Base-by-base conservation (phyloP, 2,113 vertebrate genomes). In the Tympanuchus pallidicinctus region DNA sequence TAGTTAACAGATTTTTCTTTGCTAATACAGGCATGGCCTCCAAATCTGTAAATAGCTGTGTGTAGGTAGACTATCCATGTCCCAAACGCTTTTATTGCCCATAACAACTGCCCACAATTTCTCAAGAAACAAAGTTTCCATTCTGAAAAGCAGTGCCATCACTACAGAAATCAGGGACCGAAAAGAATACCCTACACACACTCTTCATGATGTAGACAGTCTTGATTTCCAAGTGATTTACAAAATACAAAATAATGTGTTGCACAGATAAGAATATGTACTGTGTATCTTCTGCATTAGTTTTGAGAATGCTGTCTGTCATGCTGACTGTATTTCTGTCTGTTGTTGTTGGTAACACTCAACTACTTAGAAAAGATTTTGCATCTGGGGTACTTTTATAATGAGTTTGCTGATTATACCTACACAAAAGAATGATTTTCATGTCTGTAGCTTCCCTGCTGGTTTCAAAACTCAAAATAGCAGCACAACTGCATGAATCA, bases 401-500 rank as follows among this genome's bases (percentile, higher is more conserved):
- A 91, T 48, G 65, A 88, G 47, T 88, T 93, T 89, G 64, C 69
- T 92, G 92, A 93, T 91, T 92, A 77, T 61, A 88, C 65, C 82
- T 92, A 86, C 42, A 70, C 42, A 72, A 91, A 95, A 82, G 82
- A 93, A n/a, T 40, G 50, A 78, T 70, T 92, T 95, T 94, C 66
- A 65, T 91, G 78, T 90, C 92, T 92, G 89, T 66, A 73, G 42
- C 71, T 82, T 82, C 77, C 85, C 88, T 84, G 87, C 79, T 93
- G 82, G 17, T 87, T 94, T 88, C 66, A 48, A 78, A 64, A 86
- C 66, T 76, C 76, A 72, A 95, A 97, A 96, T 76, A 96, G 95
- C 86, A 92, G 67, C 67, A 76, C 66, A 96, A 91, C 12, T 89
- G 83, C 34, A 94, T 79, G 83, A 94, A 93, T 95, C 92, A 95